Conservation (phyloP, 37 sponge, comb jelly and placozoan genomes). For the Diacarnus erythraeanus region DNA sequence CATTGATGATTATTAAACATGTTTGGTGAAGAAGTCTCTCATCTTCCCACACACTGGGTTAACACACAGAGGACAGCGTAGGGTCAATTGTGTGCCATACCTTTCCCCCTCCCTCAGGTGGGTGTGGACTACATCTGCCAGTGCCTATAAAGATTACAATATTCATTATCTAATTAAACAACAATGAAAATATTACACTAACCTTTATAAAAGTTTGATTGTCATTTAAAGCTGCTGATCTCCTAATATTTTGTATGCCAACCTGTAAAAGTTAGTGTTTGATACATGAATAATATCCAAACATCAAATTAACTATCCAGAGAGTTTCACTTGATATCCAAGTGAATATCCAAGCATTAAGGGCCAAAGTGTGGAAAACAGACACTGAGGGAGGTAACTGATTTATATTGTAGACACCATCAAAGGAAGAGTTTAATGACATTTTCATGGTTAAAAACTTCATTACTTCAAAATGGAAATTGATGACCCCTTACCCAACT, state of each 20-base stretch:
- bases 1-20: not conserved
- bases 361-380: too few species aligned
- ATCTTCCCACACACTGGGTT: slow-evolving; percentile 83
- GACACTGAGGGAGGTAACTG: not conserved
- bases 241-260: slow-evolving; percentile 68
- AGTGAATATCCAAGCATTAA: too few species aligned
- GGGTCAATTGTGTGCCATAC: slow-evolving; percentile 61
- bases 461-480: too few species aligned
- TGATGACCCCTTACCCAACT: not conserved
- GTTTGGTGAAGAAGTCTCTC: slow-evolving; percentile 30
- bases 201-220: slow-evolving; percentile 75
- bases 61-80: slow-evolving; percentile 92
- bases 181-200: too few species aligned
- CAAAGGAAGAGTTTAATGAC: not conserved
- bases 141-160: slow-evolving; percentile 44
- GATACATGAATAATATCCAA: not conserved
- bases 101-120: slow-evolving; percentile 50
- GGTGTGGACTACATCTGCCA: slow-evolving; percentile 78
- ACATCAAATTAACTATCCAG: not conserved
- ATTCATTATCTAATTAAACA: too few species aligned
- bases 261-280: slow-evolving; percentile 37
- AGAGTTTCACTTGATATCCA: too few species aligned
- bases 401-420: too few species aligned
- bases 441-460: too few species aligned
- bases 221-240: slow-evolving; percentile 80